Base-by-base conservation (phyloP, 2,113 vertebrate genomes). In the Scytalopus superciliaris region DNA sequence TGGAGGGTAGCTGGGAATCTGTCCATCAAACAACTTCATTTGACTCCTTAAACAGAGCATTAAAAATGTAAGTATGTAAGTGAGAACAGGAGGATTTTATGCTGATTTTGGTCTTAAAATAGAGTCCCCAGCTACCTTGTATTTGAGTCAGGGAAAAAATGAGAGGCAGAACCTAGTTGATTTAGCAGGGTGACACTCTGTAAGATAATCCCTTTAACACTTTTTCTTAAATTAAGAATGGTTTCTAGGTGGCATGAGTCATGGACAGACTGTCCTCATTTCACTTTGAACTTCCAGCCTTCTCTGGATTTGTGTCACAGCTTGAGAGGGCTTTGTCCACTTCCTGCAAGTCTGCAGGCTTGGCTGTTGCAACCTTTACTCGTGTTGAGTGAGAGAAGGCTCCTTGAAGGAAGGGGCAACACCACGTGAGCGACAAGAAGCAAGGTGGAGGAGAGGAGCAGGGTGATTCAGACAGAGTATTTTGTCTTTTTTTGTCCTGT, bases 241-340 rank as follows among this genome's bases (percentile, higher is more conserved):
- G 84, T 96, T 96, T 93, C 87, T 90, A 88, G 89, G 82, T 95
- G 87, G 70, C 21, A 62, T 96, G 91, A 95, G 56, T 96, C 97
- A 89, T 55, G 95, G 92, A 21, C 75, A 70, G 67, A 84, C 89
- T 95, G 95, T 95, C 96, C 75, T 94, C n/a, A 42, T 97, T 97
- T 97, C 88, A 31, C 89, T 91, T 76, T 94, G 94, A 96, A 97
- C 96, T 98, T 96, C 66, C 90, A 97, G 96, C 90, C 90, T 96
- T 89, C 21, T 79, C 82, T 94, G 96, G 93, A 95, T 97, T 87
- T 94, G 69, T 96, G 84, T 97, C 88, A 75, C 73, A 68, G 73
- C 53, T 87, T 94, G 35, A 60, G 89, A 95, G 67, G 79, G 80
- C 84, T 96, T 88, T 83, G 60, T 89, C 74, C 16, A 10, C 62